Conservation (phyloP, 2,888 invertebrate genomes). For the Tubulanus polymorphus region DNA sequence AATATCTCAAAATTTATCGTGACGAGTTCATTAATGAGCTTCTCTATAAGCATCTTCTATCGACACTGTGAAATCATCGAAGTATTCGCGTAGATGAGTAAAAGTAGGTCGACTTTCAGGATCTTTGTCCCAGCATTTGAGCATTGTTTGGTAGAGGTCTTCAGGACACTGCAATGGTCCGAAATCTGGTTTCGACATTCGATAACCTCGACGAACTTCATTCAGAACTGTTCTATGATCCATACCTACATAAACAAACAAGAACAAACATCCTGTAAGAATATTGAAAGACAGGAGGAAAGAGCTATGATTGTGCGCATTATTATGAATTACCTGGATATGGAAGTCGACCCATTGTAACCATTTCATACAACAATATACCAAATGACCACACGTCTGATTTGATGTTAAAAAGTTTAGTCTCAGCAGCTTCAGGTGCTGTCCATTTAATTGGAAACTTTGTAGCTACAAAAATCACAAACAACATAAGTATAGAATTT, state of each 20-base stretch:
- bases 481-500: too few species aligned
- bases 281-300: not conserved
- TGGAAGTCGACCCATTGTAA: conserved; percentile 94
- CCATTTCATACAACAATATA: conserved; percentile 91
- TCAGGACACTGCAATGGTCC: conserved; percentile 67
- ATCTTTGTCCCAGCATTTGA: conserved; percentile 88
- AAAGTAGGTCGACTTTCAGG: conserved; percentile 96
- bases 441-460: conserved; percentile 99
- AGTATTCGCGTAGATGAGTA: conserved; percentile 65
- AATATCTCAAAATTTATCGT: too few species aligned
- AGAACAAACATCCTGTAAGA: not conserved
- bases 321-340: conserved; percentile 78
- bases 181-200: conserved; percentile 87
- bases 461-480: conserved; percentile 67
- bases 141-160: conserved; percentile 89
- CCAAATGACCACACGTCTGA: conserved; percentile 99
- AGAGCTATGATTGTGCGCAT: too few species aligned
- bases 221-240: conserved; percentile 95
- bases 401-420: conserved; percentile 94
- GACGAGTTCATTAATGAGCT: too few species aligned
- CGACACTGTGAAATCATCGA: conserved; percentile 50
- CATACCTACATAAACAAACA: conserved; percentile 62
- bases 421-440: conserved; percentile 93
- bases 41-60: too few species aligned
- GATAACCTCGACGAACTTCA: conserved; percentile 90